Base-by-base conservation (phyloP, 1,140 invertebrate genomes). In the Parasteatoda tepidariorum region DNA sequence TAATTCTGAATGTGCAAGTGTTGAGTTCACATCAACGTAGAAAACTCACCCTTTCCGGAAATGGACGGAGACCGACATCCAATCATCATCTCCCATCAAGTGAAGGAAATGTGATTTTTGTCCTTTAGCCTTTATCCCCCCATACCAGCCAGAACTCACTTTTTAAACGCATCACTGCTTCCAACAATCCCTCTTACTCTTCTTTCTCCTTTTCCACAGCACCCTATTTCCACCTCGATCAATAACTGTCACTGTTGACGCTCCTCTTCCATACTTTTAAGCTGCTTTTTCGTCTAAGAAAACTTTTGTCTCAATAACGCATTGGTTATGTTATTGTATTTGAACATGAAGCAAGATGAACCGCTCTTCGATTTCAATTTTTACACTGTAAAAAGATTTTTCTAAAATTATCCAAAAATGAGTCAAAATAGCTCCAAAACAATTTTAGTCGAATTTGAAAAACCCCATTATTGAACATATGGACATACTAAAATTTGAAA, bases 131-230 rank as follows among this genome's bases (percentile, higher is more conserved):
- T 48, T 48, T 15, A 7, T 7, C n/a, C 1, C 7, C 57, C 57
- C n/a, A 59, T 4, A 31, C 66, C 13, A 30, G 26, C 26, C 48
- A 33, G n/a, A 68, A 55, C 55, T 71, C 30, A 38, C 11, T 57
- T 71, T 71, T 41, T 28, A 68, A 38, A n/a, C 68, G 68, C 68
- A 71, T 71, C 68, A 54, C 68, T 71, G 68, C 68, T 30, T 71
- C 13, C 26, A 34, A 54, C 48, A 71, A 11, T 55, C 68, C 68
- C 34, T 48, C 33, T 18, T 22, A 62, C n/a, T 22, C 13, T 13
- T 28, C 28, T 28, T 26, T 28, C 59, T 26, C 59, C 26, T 55
- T 55, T 55, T 55, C 22, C 59, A 61, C 24, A 24, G 18, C 2
- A 41, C 18, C 33, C 66, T 41, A 15, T 28, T 15, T 3, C 9